phyloP scores from a whole-genome alignment of 2,888 invertebrate species.

The Chirona hameri region DNA sequence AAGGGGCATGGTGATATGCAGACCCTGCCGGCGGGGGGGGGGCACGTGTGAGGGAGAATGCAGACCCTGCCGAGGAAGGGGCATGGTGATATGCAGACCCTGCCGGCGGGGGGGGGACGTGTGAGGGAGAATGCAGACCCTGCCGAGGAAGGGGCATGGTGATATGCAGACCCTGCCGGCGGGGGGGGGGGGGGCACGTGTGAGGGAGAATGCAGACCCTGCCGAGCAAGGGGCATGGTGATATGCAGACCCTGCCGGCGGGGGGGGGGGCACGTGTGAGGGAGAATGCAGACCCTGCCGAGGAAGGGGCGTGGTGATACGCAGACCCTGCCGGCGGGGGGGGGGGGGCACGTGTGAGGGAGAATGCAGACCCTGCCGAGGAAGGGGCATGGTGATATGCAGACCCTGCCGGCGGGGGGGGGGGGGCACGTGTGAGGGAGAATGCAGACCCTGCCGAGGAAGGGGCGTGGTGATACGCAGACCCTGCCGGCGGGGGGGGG shows the following conservation, averaged over 20 bases:
- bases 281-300: constrained; percentile 30
- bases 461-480: constrained; percentile 54
- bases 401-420: constrained; percentile 46
- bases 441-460: constrained; percentile 32
- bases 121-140: constrained; percentile 25
- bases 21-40: constrained; percentile 44
- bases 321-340: constrained; percentile 46
- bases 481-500: constrained; percentile 44
- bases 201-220: constrained; percentile 27
- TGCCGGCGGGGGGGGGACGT: constrained; percentile 40
- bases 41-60: neutral
- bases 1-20: constrained; percentile 55
- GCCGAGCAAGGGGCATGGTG: constrained; percentile 54
- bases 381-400: constrained; percentile 54
- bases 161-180: constrained; percentile 49
- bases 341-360: too few relatives aligned
- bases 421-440: too few relatives aligned
- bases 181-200: too few relatives aligned
- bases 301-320: constrained; percentile 55
- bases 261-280: too few relatives aligned
- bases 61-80: too few relatives aligned
- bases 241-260: constrained; percentile 49
- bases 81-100: constrained; percentile 53
- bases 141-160: too few relatives aligned
- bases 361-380: constrained; percentile 31